Evolutionary conservation across 2,888 invertebrate genomes (phyloP).

Genomic region (Phymatocera aterrima): DNA sequence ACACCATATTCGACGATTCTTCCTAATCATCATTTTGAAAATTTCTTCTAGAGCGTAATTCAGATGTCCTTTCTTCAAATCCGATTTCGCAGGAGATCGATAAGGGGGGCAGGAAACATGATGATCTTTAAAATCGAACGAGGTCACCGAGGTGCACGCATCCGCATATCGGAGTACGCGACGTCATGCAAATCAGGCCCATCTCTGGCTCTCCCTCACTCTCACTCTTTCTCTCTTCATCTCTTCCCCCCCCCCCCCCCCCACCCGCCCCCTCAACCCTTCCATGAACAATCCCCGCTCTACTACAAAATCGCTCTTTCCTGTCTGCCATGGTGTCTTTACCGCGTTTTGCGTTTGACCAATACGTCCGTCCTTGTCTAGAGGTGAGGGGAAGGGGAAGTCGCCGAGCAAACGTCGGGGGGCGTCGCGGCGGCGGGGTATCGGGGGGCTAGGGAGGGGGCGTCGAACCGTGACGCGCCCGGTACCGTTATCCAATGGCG

Average conservation of each 20-base stretch:
- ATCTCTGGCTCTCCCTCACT: slow-evolving; percentile 44
- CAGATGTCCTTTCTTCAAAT: slow-evolving; percentile 24
- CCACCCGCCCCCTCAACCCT: neutral
- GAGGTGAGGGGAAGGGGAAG: slow-evolving; percentile 14
- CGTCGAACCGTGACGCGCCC: slow-evolving; percentile 66
- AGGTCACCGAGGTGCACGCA: slow-evolving; percentile 61
- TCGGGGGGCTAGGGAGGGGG: slow-evolving; percentile 51
- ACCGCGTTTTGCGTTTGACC: slow-evolving; percentile 32
- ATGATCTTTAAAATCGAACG: slow-evolving; percentile 26
- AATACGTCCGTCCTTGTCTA: slow-evolving; percentile 58
- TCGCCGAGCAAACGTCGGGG: neutral
- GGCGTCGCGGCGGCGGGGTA: slow-evolving; percentile 48
- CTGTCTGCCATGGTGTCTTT: slow-evolving; percentile 56
- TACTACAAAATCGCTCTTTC: neutral
- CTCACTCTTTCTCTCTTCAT: slow-evolving; percentile 61
- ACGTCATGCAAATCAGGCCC: slow-evolving; percentile 64
- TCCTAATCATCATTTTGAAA: neutral
- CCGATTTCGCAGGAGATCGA: neutral
- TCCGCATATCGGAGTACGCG: slow-evolving; percentile 63
- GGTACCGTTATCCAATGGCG: slow-evolving; percentile 72
- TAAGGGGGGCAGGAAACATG: neutral
- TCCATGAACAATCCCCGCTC: neutral
- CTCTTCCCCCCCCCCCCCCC: slow-evolving; percentile 51
- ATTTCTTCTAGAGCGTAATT: neutral
- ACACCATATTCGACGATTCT: neutral